These are phyloP conservation scores for Motacilla alba DNA, from an alignment of 2,113 vertebrate genomes.

Conservation along the genomic window DNA sequence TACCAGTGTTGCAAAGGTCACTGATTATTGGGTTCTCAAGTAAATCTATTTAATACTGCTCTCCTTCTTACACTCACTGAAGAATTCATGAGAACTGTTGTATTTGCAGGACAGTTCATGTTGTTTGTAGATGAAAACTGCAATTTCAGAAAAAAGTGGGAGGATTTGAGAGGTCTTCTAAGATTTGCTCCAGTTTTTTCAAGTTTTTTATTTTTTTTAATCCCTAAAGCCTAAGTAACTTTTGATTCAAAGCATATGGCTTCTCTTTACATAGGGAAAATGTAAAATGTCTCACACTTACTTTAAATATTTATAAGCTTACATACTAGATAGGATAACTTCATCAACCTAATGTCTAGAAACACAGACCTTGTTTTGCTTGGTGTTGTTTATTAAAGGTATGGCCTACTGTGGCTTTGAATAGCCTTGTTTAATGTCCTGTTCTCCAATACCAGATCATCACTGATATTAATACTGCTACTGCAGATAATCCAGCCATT, in stretches of 20 bases:
- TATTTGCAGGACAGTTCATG: background rate
- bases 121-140: background rate
- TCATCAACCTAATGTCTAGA: background rate
- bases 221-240: background rate
- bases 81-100: background rate
- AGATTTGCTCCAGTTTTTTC: background rate
- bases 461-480: background rate
- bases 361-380: background rate
- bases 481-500: background rate
- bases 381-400: background rate
- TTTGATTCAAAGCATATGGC: background rate
- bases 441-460: background rate
- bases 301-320: background rate
- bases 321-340: background rate
- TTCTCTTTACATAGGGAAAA: background rate
- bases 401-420: background rate
- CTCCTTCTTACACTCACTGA: background rate
- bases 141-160: background rate
- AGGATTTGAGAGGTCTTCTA: background rate
- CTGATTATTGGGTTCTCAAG: background rate
- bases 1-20: background rate
- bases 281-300: background rate
- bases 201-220: background rate
- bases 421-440: background rate
- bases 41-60: background rate